These are phyloP conservation scores for Hipposideros larvatus DNA, from an alignment of 2,797 vertebrate species.

Conservation along the genomic window DNA sequence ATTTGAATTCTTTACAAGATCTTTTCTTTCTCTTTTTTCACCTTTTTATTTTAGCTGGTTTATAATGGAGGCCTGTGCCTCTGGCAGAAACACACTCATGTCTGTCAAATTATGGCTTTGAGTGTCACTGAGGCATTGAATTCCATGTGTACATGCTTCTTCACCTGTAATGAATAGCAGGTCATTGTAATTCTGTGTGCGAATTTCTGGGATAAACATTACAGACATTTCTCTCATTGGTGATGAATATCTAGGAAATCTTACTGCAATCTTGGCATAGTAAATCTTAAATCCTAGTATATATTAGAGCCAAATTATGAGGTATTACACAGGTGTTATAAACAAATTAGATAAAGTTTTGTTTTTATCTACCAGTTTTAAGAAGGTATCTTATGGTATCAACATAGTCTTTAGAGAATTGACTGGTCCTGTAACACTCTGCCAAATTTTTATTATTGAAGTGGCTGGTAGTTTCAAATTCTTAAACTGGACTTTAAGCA, in stretches of 20 bases:
- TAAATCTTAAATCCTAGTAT: slow-evolving; percentile 78
- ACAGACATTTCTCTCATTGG: slow-evolving; percentile 89
- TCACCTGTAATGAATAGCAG: slow-evolving; percentile 79
- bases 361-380: not conserved
- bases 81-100: slow-evolving; percentile 31
- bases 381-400: not conserved
- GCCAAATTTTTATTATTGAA: not conserved
- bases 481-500: slow-evolving; percentile 54
- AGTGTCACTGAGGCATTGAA: slow-evolving; percentile 84
- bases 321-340: slow-evolving; percentile 61
- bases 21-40: not conserved
- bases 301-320: slow-evolving; percentile 76
- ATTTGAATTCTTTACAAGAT: not conserved
- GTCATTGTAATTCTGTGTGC: slow-evolving; percentile 79
- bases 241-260: slow-evolving; percentile 91
- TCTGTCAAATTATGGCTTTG: slow-evolving; percentile 82
- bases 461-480: slow-evolving; percentile 61
- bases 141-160: slow-evolving; percentile 85
- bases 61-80: not conserved
- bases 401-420: not conserved
- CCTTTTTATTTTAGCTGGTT: not conserved
- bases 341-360: not conserved
- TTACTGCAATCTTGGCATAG: slow-evolving; percentile 86
- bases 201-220: slow-evolving; percentile 84
- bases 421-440: not conserved